These are phyloP conservation scores for Scartelaos histophorus DNA, from an alignment of 2,113 vertebrate genomes.

Conservation along the genomic window DNA sequence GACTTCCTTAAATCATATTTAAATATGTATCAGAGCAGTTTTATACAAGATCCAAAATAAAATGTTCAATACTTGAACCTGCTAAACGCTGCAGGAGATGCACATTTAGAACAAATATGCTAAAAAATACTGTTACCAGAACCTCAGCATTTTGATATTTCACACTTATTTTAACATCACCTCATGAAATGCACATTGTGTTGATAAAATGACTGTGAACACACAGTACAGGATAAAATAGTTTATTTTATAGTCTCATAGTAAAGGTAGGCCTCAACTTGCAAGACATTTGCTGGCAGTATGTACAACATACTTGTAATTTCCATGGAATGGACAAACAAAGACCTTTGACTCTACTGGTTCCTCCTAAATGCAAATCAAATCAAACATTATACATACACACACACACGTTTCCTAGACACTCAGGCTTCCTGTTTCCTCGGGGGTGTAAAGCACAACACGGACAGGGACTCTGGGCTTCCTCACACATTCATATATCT, in stretches of 20 bases:
- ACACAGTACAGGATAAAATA: slow-evolving; percentile 91
- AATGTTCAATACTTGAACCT: not conserved
- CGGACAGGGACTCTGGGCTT: slow-evolving; percentile 55
- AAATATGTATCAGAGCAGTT: no score
- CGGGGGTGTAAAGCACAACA: slow-evolving; percentile 74
- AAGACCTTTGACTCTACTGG: slow-evolving; percentile 82
- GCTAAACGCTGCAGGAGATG: no score
- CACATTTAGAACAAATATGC: not conserved
- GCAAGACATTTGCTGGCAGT: slow-evolving; percentile 97
- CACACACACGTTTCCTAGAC: slow-evolving; percentile 75
- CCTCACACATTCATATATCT: slow-evolving; percentile 71
- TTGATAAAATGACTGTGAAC: not conserved
- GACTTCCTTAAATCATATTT: no score
- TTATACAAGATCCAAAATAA: no score
- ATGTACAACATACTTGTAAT: slow-evolving; percentile 98
- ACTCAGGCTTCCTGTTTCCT: slow-evolving; percentile 56
- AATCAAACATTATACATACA: slow-evolving; percentile 77
- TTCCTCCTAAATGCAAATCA: slow-evolving; percentile 70
- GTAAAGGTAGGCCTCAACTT: slow-evolving; percentile 98
- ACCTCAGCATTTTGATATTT: no score
- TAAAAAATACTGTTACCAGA: no score
- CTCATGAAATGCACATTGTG: not conserved
- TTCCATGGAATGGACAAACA: slow-evolving; percentile 89
- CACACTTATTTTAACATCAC: not conserved
- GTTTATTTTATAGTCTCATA: slow-evolving; percentile 99